Percentiles rank a stretch among this genome's conserved stretches.
Evolutionary conservation across 1,140 invertebrate genomes (phyloP).

Genomic region (Pararge aegeria): DNA sequence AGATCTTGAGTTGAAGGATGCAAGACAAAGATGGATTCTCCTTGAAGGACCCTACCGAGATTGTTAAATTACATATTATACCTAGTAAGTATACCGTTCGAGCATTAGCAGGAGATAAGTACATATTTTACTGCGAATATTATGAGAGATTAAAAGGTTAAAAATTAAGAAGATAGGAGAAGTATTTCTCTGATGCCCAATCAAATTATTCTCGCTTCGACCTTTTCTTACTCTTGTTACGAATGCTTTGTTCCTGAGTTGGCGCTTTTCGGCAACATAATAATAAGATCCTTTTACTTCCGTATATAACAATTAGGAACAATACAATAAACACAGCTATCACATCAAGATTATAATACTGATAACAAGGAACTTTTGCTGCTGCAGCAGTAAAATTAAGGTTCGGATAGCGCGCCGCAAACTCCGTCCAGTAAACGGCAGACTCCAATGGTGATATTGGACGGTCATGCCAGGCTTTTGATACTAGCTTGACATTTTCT

Average conservation of each 20-base stretch:
- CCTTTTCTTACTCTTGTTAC: slow-evolving; percentile 23
- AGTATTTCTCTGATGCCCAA: too few relatives aligned
- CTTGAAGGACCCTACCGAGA: too few relatives aligned
- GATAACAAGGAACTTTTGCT: slow-evolving; percentile 80
- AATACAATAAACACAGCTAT: slow-evolving; percentile 40
- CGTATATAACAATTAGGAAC: slow-evolving; percentile 25
- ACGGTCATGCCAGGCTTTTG: slow-evolving; percentile 79
- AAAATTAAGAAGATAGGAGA: too few relatives aligned
- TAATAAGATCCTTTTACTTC: slow-evolving; percentile 21
- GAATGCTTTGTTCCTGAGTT: background rate
- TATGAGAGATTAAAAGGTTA: too few relatives aligned
- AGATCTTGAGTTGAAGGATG: too few relatives aligned
- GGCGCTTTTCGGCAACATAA: slow-evolving; percentile 21
- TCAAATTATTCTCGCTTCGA: slow-evolving; percentile 15
- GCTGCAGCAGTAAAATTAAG: slow-evolving; percentile 79
- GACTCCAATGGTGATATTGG: slow-evolving; percentile 76
- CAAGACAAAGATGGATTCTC: too few relatives aligned
- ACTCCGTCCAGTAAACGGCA: slow-evolving; percentile 83
- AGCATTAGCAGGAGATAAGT: too few relatives aligned
- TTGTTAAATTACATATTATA: too few relatives aligned
- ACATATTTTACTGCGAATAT: too few relatives aligned
- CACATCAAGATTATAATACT: slow-evolving; percentile 83
- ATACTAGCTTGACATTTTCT: slow-evolving; percentile 60
- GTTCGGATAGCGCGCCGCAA: slow-evolving; percentile 81
- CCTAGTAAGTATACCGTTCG: too few relatives aligned